Conservation (phyloP, 2,797 vertebrate species). For the Syngnathus rostellatus region DNA sequence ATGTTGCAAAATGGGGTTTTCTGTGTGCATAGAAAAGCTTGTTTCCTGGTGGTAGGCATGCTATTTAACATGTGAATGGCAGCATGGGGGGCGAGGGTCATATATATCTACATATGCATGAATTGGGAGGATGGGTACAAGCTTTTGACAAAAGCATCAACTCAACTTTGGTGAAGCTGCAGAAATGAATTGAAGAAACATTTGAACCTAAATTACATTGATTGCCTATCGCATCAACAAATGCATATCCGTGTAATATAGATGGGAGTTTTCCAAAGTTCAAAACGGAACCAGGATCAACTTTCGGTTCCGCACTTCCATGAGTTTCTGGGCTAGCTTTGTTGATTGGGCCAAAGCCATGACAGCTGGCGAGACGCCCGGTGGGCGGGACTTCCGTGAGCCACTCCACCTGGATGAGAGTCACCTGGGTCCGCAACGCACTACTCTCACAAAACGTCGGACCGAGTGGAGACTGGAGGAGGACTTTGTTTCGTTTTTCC, state of each 20-base stretch:
- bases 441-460: not conserved
- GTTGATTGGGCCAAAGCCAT: not conserved
- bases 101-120: not conserved
- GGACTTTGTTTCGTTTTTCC: not conserved
- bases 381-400: slow-evolving; percentile 23
- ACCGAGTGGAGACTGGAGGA: not conserved
- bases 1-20: not conserved
- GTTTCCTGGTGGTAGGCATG: not conserved
- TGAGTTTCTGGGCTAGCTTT: not conserved
- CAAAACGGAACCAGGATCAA: not conserved
- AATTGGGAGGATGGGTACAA: not conserved
- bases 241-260: not conserved
- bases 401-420: not conserved
- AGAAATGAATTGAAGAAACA: not conserved
- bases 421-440: slow-evolving; percentile 26
- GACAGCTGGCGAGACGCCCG: not conserved
- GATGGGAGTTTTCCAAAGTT: too few species aligned
- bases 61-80: not conserved
- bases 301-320: not conserved
- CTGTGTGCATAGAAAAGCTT: not conserved
- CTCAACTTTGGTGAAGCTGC: not conserved
- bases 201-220: not conserved
- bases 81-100: not conserved
- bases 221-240: too few species aligned
- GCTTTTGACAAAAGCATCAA: not conserved